Evolutionary conservation across 2,888 invertebrate species (phyloP), one percentile per base, ranked within the genome.

Genomic region (Zelleria hepariella): DNA sequence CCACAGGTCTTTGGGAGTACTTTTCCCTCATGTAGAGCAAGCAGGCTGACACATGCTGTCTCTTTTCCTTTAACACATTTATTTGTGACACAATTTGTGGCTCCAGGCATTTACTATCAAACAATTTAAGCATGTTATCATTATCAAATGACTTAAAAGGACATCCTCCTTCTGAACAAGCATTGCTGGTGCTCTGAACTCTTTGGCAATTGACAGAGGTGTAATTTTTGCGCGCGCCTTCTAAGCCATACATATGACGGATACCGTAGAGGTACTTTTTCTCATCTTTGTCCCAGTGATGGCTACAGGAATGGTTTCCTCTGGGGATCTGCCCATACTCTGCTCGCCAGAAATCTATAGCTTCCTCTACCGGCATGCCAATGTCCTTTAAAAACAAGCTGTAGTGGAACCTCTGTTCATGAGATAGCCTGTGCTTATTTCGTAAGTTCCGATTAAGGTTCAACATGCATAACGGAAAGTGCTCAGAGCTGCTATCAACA

Each of bases 311-410:
- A 47, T 90, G 85, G 51, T 69, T 75, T 2, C 82, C 78, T 58
- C 70, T 74, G 48, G 89, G 82, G 52, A 78, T 77, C 67, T 90
- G 85, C 1, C 86, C 87, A 74, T 94, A 94, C 72, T 93, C 92
- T 21, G 72, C 66, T 70, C 85, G 89, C 93, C 94, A 94, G 74
- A 93, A 92, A 24, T 78, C 74, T 52, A 93, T 69, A 8, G 93
- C 90, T 70, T 94, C 92, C 60, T 91, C 84, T 25, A 93, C 69
- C 2, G 92, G 87, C 86, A 94, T 88, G 0, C 94, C 94, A 68
- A 92, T 90, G 66, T 93, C 93, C 83, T 94, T 94, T 57, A 94
- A 77, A 76, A 92, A 94, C 24, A 94, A 79, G 61, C 92, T 93
- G 65, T 92, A 93, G 66, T 91, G 89, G 67, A 94, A 93, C 67